These are phyloP conservation scores for Pollenia angustigena DNA, from an alignment of 2,888 invertebrate species.

Conservation along the genomic window DNA sequence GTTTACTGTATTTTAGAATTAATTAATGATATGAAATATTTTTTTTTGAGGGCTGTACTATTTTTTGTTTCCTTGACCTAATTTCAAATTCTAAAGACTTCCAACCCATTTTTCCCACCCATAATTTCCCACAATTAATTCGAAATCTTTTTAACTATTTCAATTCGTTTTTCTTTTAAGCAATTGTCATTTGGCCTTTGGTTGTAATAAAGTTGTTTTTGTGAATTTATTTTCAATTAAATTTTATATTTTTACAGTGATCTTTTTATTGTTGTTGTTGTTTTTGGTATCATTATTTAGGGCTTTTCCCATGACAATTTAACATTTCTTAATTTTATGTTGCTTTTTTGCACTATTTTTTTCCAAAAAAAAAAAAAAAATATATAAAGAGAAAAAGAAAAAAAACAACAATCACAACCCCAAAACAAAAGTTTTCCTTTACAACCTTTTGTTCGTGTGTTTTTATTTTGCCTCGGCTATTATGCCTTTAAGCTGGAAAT, in stretches of 20 bases:
- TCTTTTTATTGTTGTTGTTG: not conserved
- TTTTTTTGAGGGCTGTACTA: not conserved
- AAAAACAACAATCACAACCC: not conserved
- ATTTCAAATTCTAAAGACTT: not conserved
- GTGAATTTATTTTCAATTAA: conserved; percentile 50
- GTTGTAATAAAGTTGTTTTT: conserved; percentile 34
- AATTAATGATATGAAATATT: not conserved
- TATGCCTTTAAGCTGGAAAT: conserved; percentile 41
- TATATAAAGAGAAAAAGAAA: not conserved
- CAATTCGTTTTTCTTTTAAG: conserved; percentile 7
- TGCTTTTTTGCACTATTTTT: conserved; percentile 47
- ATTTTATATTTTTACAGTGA: not conserved
- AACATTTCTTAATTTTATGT: conserved; percentile 66
- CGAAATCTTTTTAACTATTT: conserved; percentile 22
- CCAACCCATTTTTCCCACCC: not conserved
- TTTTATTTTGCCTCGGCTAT: conserved; percentile 11
- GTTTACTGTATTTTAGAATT: too few relatives aligned
- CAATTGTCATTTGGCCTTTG: conserved; percentile 68
- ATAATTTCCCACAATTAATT: conserved; percentile 50
- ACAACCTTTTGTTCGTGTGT: conserved; percentile 48
- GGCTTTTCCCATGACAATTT: conserved; percentile 73
- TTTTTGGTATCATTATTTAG: conserved; percentile 61
- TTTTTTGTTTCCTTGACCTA: not conserved
- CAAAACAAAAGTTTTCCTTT: conserved; percentile 53
- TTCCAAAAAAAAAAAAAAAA: not conserved